Conservation (phyloP, 2,113 vertebrate genomes). For the Aspiorhynchus laticeps region DNA sequence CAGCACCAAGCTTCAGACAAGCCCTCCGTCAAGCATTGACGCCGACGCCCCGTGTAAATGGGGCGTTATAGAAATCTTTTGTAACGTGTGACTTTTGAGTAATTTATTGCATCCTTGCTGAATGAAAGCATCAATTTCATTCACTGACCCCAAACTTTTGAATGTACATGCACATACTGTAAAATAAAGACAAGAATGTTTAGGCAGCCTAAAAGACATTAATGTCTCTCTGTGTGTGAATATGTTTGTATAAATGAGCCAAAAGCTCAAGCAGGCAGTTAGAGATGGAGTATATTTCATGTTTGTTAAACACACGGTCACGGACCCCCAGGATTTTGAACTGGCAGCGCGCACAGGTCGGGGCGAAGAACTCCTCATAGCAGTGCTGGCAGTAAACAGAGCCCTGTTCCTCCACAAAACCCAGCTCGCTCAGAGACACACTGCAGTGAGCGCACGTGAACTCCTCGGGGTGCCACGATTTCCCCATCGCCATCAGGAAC, state of each 20-base stretch:
- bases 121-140: too few species aligned
- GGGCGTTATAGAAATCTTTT: too few species aligned
- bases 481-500: conserved; percentile 94
- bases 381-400: conserved; percentile 88
- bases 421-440: conserved; percentile 86
- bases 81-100: too few species aligned
- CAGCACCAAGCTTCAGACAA: too few species aligned
- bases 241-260: background rate
- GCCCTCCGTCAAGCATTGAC: too few species aligned
- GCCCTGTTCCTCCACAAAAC: conserved; percentile 95
- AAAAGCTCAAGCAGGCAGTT: conserved; percentile 5
- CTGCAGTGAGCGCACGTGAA: conserved; percentile 93
- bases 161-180: background rate
- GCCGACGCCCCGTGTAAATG: too few species aligned
- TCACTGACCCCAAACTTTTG: background rate
- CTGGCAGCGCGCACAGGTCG: conserved; percentile 87
- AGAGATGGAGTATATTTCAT: background rate
- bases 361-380: conserved; percentile 95
- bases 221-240: background rate
- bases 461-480: conserved; percentile 97
- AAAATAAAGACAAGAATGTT: background rate
- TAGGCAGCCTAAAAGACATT: background rate
- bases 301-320: conserved; percentile 31
- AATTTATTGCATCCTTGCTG: too few species aligned
- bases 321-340: conserved; percentile 95